These are phyloP conservation scores for Misgurnus mizolepis DNA, from an alignment of 2,113 vertebrate genomes.

Conservation along the genomic window DNA sequence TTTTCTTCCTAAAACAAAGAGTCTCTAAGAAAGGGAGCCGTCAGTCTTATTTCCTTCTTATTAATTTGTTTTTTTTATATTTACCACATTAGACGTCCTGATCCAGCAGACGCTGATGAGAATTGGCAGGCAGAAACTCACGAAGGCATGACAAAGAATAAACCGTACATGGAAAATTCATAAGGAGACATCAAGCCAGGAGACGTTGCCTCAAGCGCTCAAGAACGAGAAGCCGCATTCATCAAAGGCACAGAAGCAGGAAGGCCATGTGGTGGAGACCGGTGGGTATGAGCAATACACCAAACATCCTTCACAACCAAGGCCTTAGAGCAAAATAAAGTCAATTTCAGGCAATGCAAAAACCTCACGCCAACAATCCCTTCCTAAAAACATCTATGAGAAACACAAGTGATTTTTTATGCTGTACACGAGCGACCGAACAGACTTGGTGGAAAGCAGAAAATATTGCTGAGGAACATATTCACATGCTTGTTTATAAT, in stretches of 20 bases:
- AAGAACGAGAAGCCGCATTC: constrained; percentile 36
- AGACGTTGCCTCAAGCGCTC: constrained; percentile 44
- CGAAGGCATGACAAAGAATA: constrained; percentile 60
- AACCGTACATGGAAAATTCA: constrained; percentile 57
- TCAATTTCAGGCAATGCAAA: constrained; percentile 36
- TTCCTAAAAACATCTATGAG: constrained; percentile 47
- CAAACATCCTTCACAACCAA: constrained; percentile 55
- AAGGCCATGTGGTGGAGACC: constrained; percentile 59
- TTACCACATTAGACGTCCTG: constrained; percentile 53
- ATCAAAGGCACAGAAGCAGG: constrained; percentile 67
- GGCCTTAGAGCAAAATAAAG: constrained; percentile 36
- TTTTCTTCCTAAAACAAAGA: constrained; percentile 32
- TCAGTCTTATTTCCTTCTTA: constrained; percentile 21
- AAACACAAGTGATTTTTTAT: constrained; percentile 28
- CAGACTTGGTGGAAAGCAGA: background rate
- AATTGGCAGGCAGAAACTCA: constrained; percentile 58
- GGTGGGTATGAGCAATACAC: constrained; percentile 65
- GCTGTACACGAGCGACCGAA: background rate
- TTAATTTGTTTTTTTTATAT: constrained; percentile 58
- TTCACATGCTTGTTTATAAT: constrained; percentile 23
- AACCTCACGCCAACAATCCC: background rate
- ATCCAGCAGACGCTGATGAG: constrained; percentile 59
- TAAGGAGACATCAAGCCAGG: constrained; percentile 57
- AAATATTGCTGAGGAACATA: background rate
- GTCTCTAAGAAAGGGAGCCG: constrained; percentile 21